phyloP scores from a whole-genome alignment of 1,140 invertebrate genomes.

The Pomacea maculata region DNA sequence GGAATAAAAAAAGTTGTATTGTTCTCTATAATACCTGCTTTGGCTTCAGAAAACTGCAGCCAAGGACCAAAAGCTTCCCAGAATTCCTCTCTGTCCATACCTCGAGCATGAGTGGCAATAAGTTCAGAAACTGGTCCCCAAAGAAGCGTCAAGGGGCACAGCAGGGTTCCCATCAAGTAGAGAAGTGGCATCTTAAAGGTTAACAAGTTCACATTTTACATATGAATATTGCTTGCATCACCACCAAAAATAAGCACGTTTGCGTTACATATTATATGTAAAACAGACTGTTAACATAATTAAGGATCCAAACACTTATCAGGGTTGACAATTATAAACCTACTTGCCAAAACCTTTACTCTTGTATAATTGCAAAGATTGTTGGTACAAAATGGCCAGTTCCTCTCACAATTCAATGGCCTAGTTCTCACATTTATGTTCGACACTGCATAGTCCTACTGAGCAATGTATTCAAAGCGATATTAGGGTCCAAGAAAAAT shows the following conservation, averaged over 20 bases:
- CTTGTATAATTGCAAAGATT: no score
- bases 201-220: constrained; percentile 37
- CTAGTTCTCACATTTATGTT: no score
- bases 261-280: neutral
- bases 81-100: constrained; percentile 75
- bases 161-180: constrained; percentile 83
- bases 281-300: neutral
- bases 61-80: constrained; percentile 80
- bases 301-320: neutral
- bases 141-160: constrained; percentile 86
- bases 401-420: no score
- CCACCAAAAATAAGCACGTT: no score
- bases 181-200: constrained; percentile 73
- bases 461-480: no score
- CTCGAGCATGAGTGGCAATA: constrained; percentile 77
- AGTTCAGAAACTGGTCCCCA: constrained; percentile 85
- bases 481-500: no score
- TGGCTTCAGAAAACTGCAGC: constrained; percentile 68
- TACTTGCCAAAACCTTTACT: no score
- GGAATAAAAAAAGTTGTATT: no score
- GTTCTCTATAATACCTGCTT: constrained; percentile 43
- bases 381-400: no score
- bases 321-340: no score
- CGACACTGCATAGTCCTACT: no score
- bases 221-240: no score